Conservation (phyloP, 2,113 vertebrate species). For the Macrotus californicus region DNA sequence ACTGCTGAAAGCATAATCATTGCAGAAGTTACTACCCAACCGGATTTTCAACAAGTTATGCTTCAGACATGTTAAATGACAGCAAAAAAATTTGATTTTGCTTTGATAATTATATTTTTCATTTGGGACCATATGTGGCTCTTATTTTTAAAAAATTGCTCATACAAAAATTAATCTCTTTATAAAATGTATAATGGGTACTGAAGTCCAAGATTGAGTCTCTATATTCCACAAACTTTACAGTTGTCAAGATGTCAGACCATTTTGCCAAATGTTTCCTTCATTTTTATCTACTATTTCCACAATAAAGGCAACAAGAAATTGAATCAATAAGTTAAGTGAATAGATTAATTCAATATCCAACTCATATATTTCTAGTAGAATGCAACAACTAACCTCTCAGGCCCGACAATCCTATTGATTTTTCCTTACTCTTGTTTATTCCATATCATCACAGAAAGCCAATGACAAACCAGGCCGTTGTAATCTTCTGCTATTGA, state of each 20-base stretch:
- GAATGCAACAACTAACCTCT: neutral
- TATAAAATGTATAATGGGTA: neutral
- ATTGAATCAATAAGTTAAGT: neutral
- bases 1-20: neutral
- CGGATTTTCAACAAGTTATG: neutral
- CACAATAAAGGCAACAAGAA: neutral
- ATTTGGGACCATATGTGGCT: neutral
- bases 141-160: conserved; percentile 28
- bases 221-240: neutral
- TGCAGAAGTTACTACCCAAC: neutral
- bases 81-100: neutral
- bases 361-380: conserved; percentile 1
- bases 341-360: neutral
- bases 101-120: neutral
- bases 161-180: conserved; percentile 8
- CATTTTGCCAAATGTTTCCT: neutral
- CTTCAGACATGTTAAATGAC: neutral
- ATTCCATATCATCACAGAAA: conserved; percentile 27
- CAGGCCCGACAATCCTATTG: neutral
- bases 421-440: conserved; percentile 26
- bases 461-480: neutral
- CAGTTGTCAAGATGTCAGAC: neutral
- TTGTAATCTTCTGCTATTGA: neutral
- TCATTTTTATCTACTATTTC: conserved; percentile 33
- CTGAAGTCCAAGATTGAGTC: neutral